Base-by-base conservation (phyloP, 2,797 vertebrate species). In the Aphelocoma californica region DNA sequence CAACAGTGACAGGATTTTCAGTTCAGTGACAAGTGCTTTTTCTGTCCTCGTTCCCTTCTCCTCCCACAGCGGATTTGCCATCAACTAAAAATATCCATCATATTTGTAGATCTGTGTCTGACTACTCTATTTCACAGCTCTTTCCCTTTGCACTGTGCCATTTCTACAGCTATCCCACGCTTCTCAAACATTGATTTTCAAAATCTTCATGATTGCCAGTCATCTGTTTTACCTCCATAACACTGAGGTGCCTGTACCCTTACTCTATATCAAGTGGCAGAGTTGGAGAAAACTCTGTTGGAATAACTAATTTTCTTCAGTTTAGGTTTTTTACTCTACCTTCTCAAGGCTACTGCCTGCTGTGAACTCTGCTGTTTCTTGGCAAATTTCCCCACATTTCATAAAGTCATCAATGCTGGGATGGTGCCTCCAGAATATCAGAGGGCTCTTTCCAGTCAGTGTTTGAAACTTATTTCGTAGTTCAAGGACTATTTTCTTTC, bases 1-100 rank as follows among this genome's bases (percentile, higher is more conserved):
- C 88, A 93, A 81, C 47, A 88, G 70, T 92, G 88, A 90, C 88
- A 94, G 66, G 47, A 92, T 92, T 97, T 96, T 96, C 84, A 71
- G 25, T 89, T 94, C 67, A 67, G 64, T 86, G 90, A 90, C 83
- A 95, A 81, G 88, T 93, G 81, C 88, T 96, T 97, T 97, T 94
- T 95, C 72, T 85, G 56, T 95, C 81, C 64, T 70, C 2, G 0
- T 94, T 96, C 73, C n/a, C 26, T 86, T 91, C 61, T 88, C 50
- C 85, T 96, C 90, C 93, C 53, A 50, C 77, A 70, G 80, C 0
- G 51, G 74, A 72, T 94, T 95, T 96, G 75, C 88, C 62, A 50
- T 92, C 74, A 64, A n/a, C 95, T 96, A 85, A 94, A 96, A 94
- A 94, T 95, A 95, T 75, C 69, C 45, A 11, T 80, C 48, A 14